Base-by-base conservation (phyloP, 2,888 invertebrate genomes). In the Eilema depressum region DNA sequence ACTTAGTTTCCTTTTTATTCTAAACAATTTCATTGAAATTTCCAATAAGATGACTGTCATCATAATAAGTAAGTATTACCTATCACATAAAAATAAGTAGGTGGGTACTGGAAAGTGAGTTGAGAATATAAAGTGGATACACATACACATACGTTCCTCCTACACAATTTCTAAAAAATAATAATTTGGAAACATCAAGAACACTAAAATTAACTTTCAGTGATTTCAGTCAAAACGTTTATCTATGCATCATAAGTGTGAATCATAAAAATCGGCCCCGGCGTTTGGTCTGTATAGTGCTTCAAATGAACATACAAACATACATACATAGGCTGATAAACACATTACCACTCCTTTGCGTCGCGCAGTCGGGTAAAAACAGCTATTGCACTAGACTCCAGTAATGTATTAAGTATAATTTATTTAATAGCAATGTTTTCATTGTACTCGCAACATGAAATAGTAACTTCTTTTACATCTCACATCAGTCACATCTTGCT, bases 1-100 rank as follows among this genome's bases (percentile, higher is more conserved):
- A 66, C 63, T 60, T 68, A 71, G 70, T 75, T 75, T 79, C 72
- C 68, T 75, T 76, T 83, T 74, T 72, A 72, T 75, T 73, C 41
- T 20, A 57, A 68, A 64, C 47, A 71, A 75, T 78, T 73, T 72
- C 72, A 56, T 70, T 73, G 60, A 66, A 73, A 76, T 72, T 75
- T 71, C 70, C 53, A 77, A 74, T 73, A 66, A 59, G 26, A 57
- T 63, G 59, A 26, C 2, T 5, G 12, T 59, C 26, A 57, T 11
- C 20, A 41, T 70, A 33, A 14, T n/a, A n/a, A n/a, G n/a, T n/a
- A n/a, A n/a, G n/a, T n/a, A n/a, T 26, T 59, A 71, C n/a, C 41
- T 68, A 5, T 30, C 33, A 28, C 2, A 57, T 23, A 33, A 62
- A n/a, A 2, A 14, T 28, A 62, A n/a, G 71, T 80, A 14, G 14